Evolutionary conservation across 2,113 vertebrate species (phyloP).

Genomic region (Oxygymnocypris stewartii): DNA sequence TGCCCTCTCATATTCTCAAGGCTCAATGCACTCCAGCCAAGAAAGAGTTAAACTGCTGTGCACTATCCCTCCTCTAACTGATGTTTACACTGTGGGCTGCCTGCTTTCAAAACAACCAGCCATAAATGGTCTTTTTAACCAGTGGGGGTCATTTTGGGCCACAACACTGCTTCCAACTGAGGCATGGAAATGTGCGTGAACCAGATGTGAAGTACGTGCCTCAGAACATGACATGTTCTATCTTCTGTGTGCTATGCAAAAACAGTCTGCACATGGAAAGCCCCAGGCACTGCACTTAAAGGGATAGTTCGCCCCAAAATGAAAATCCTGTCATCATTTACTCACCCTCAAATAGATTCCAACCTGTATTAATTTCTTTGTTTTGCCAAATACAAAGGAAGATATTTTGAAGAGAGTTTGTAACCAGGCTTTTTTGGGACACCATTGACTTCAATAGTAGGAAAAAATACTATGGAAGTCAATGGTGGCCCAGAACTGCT

Average conservation of each 20-base stretch:
- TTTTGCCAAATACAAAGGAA: too few relatives aligned
- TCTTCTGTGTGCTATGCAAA: conserved; percentile 42
- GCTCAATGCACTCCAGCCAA: not conserved
- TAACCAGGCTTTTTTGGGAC: too few relatives aligned
- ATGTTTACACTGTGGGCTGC: not conserved
- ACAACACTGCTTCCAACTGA: conserved; percentile 18
- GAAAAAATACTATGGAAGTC: too few relatives aligned
- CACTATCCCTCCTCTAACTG: not conserved
- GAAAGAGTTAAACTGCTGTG: conserved; percentile 16
- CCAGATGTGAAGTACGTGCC: conserved; percentile 46
- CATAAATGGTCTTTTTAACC: not conserved
- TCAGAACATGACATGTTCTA: conserved; percentile 8
- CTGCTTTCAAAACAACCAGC: not conserved
- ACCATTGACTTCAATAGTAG: too few relatives aligned
- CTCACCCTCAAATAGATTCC: too few relatives aligned
- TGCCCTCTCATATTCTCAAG: not conserved
- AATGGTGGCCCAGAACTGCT: too few relatives aligned
- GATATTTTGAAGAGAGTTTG: too few relatives aligned
- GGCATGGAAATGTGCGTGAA: conserved; percentile 31
- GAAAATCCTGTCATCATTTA: too few relatives aligned
- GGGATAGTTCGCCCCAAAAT: too few relatives aligned
- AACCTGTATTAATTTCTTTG: too few relatives aligned
- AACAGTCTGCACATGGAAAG: conserved; percentile 32
- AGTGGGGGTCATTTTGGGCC: conserved; percentile 4
- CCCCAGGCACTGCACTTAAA: conserved; percentile 16